Percentiles rank a stretch among this genome's conserved stretches.
phyloP scores from a whole-genome alignment of 2,888 invertebrate genomes.

The Chrysopilus asiliformis region DNA sequence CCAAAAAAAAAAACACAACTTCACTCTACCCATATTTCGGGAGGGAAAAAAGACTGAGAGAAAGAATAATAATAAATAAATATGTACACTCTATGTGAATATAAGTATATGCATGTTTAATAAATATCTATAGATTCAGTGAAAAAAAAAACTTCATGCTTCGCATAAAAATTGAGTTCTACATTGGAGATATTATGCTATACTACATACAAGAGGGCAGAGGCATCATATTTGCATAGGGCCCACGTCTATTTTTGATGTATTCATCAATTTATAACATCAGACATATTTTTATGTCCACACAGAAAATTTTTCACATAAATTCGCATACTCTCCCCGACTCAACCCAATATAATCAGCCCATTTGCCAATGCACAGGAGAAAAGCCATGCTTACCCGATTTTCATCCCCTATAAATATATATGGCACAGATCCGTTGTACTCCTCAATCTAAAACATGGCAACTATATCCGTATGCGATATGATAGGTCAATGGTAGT shows the following conservation, averaged over 20 bases:
- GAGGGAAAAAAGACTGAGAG: not conserved
- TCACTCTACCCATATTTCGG: not conserved
- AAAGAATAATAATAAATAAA: too few relatives aligned
- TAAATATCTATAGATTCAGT: too few relatives aligned
- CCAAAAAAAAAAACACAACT: too few relatives aligned
- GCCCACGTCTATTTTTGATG: conserved; percentile 1
- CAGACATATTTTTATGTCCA: conserved; percentile 5
- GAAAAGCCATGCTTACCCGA: not conserved
- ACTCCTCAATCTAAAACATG: too few relatives aligned
- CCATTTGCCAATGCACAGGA: not conserved
- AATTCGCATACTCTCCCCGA: not conserved
- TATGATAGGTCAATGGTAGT: too few relatives aligned
- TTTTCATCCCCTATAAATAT: not conserved
- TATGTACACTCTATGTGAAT: too few relatives aligned
- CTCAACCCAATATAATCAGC: not conserved
- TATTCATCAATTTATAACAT: conserved; percentile 4
- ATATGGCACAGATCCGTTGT: too few relatives aligned
- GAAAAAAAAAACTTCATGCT: conserved; percentile 3
- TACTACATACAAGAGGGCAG: too few relatives aligned
- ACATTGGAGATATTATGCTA: not conserved
- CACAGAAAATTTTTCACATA: conserved; percentile 1
- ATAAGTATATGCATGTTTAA: too few relatives aligned
- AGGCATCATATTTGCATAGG: not conserved
- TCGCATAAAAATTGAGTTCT: conserved; percentile 1
- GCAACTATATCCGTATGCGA: too few relatives aligned